Conservation (phyloP, 2,797 vertebrate genomes). For the Crax fasciolata region DNA sequence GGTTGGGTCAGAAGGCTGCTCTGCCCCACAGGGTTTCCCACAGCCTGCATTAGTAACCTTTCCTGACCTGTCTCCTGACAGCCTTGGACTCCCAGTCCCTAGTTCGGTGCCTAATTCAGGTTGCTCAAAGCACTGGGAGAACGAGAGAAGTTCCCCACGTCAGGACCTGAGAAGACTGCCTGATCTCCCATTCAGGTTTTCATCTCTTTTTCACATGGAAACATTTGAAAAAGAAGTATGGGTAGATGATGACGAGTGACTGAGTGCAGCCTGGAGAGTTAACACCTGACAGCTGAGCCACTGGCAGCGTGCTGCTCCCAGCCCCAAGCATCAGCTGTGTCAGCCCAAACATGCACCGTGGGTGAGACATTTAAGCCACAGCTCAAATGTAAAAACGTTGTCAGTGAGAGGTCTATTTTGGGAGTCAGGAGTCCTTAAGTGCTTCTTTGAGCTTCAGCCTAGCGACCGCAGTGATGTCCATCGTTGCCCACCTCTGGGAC, state of each 20-base stretch:
- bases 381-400: not conserved
- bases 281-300: not conserved
- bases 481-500: accelerated
- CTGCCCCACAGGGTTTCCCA: not conserved
- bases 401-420: not conserved
- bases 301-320: not conserved
- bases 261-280: not conserved
- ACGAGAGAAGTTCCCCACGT: not conserved
- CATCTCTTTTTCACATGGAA: not conserved
- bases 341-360: not conserved
- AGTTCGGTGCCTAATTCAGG: not conserved
- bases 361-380: not conserved
- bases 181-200: not conserved
- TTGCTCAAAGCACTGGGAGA: not conserved
- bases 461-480: accelerated
- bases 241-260: not conserved
- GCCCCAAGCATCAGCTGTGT: not conserved
- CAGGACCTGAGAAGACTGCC: not conserved
- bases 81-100: not conserved
- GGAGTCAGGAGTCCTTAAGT: accelerated
- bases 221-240: not conserved
- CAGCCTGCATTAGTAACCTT: not conserved
- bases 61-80: not conserved
- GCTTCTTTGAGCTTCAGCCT: not conserved
- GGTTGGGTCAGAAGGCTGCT: not conserved